Percentiles rank a stretch among this genome's conserved stretches.
Evolutionary conservation across 2,888 invertebrate genomes (phyloP).

Genomic region (Troglohyphantes excavatus): DNA sequence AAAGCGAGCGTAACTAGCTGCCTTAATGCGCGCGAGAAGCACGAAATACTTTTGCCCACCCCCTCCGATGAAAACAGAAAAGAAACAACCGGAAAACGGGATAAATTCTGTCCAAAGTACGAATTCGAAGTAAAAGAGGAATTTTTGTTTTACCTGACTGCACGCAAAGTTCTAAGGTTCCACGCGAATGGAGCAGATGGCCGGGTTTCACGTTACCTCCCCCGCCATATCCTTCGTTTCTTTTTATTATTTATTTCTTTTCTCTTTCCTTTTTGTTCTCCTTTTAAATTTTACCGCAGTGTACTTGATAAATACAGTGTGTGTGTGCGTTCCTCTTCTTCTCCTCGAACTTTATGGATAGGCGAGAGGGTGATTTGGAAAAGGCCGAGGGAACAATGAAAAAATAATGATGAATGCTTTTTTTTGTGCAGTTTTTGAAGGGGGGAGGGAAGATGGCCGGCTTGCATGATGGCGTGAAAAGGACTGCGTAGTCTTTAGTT

Average conservation of each 20-base stretch:
- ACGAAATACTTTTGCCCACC: slow-evolving; percentile 6
- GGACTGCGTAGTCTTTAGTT: neutral
- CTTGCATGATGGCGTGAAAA: slow-evolving; percentile 48
- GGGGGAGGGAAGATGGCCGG: slow-evolving; percentile 51
- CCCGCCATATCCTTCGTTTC: slow-evolving; percentile 22
- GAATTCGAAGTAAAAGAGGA: slow-evolving; percentile 12
- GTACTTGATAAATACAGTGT: slow-evolving; percentile 71
- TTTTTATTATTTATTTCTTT: slow-evolving; percentile 22
- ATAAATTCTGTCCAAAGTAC: neutral
- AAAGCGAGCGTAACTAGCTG: slow-evolving; percentile 35
- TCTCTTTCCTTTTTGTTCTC: neutral
- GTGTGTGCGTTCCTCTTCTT: slow-evolving; percentile 26
- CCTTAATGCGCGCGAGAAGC: slow-evolving; percentile 36
- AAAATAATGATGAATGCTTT: slow-evolving; percentile 56
- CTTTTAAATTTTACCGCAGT: slow-evolving; percentile 68
- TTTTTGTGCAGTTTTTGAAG: slow-evolving; percentile 19
- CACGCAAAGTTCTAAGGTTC: slow-evolving; percentile 74
- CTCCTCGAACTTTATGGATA: slow-evolving; percentile 60
- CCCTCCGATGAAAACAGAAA: neutral
- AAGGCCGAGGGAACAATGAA: slow-evolving; percentile 34
- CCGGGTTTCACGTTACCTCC: slow-evolving; percentile 70
- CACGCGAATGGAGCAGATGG: slow-evolving; percentile 71
- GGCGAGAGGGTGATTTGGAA: slow-evolving; percentile 49
- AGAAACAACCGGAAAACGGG: neutral
- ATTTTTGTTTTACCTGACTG: slow-evolving; percentile 67